Percentiles rank a stretch among this genome's conserved stretches.
phyloP scores from a whole-genome alignment of 2,797 vertebrate genomes.

The Hylomyscus alleni region DNA sequence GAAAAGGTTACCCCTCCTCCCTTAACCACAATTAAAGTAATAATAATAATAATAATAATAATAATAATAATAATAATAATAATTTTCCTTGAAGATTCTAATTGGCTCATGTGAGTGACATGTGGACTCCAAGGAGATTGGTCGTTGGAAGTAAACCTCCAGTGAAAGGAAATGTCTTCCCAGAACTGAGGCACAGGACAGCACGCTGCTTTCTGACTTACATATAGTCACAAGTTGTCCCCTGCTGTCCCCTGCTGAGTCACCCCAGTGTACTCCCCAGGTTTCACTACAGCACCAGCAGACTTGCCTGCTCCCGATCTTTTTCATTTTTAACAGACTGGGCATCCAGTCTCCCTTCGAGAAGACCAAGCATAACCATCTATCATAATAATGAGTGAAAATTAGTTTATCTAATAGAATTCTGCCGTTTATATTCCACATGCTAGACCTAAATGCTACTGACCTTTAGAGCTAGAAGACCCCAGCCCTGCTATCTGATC shows the following conservation, averaged over 20 bases:
- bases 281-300: background rate
- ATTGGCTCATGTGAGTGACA: background rate
- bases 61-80: background rate
- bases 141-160: background rate
- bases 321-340: background rate
- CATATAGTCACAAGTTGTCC: rapidly evolving
- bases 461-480: background rate
- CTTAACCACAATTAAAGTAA: background rate
- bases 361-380: background rate
- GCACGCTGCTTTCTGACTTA: background rate
- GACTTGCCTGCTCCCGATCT: background rate
- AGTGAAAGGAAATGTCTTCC: background rate
- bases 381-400: background rate
- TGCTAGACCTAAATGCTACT: background rate
- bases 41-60: background rate
- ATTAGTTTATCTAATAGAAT: slow-evolving; percentile 4
- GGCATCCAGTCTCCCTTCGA: background rate
- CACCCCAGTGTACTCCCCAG: background rate
- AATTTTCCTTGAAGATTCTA: slow-evolving; percentile 12
- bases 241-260: too few relatives aligned
- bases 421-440: background rate
- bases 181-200: background rate
- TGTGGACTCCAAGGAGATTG: background rate
- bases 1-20: background rate
- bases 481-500: background rate